Base-by-base conservation (phyloP, 2,113 vertebrate species). In the Hippopotamus amphibius region DNA sequence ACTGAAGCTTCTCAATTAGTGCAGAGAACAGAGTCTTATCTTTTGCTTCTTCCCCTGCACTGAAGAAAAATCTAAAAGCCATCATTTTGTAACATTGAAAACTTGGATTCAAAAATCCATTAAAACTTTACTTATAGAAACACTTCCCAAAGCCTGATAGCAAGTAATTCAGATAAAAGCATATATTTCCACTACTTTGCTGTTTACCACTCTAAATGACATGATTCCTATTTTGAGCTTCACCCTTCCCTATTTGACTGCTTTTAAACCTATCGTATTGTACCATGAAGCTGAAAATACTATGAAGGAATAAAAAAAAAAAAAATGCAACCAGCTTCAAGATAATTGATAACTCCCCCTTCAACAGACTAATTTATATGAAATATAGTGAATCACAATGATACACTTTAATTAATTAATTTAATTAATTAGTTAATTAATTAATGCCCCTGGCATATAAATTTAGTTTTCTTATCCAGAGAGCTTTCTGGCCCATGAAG, bases 361-460 rank as follows among this genome's bases (percentile, higher is more conserved):
- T 86, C 85, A 95, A 93, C 68, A 88, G 81, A 61, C 76, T 83
- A 95, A 93, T 92, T 93, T 90, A 83, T 79, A 59, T 43, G 80
- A 28, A 82, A 46, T 88, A 63, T 2, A 87, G 82, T 50, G 90
- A 95, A 92, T 92, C 72, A 79, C 53, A 93, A 91, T 65, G 26
- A 91, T 89, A 69, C 2, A 53, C 57, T 68, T 92, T 96, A 95
- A 93, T 95, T 97, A 92, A 98, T 94, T 96, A 85, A 94, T 96
- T 88, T n/a, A 89, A 93, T 94, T 90, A 96, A 83, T 82, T 91
- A 69, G 43, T 93, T 96, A 96, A 90, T 97, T 97, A 96, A 96
- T 94, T 74, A 95, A 83, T 93, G 80, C 48, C 85, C 66, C n/a
- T 90, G 93, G 48, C 85, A 95, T 65, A 33, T 85, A 86, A 85